Evolutionary conservation across 2,113 vertebrate genomes (phyloP).

Genomic region (Caloenas nicobarica): DNA sequence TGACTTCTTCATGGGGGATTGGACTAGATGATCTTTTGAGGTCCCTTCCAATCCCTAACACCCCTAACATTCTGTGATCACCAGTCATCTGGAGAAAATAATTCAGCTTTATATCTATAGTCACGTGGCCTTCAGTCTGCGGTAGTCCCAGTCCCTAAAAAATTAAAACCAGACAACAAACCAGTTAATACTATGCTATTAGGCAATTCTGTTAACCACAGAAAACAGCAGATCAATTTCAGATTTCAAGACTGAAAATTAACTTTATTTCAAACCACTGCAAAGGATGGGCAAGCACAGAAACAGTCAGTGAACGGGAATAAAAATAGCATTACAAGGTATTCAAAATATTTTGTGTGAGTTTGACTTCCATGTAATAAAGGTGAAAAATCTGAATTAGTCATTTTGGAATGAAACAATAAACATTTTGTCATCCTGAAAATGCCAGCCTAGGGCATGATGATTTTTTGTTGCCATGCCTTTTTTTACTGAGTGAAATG

Average conservation of each 20-base stretch:
- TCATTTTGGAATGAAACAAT: not conserved
- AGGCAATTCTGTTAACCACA: not conserved
- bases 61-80: too few relatives aligned
- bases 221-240: not conserved
- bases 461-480: not conserved
- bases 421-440: not conserved
- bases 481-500: not conserved
- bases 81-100: not conserved
- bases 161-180: not conserved
- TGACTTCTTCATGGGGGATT: not conserved
- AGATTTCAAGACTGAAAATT: not conserved
- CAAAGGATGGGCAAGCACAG: not conserved
- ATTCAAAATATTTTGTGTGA: not conserved
- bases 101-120: not conserved
- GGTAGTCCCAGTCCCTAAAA: not conserved
- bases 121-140: not conserved
- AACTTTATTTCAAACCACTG: not conserved
- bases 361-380: not conserved
- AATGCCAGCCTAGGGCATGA: rapidly evolving
- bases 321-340: not conserved
- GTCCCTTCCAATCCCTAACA: too few relatives aligned
- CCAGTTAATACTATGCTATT: not conserved
- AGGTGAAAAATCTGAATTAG: not conserved
- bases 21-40: too few relatives aligned
- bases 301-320: not conserved